Percentiles rank a stretch among this genome's conserved stretches.
These are phyloP conservation scores for Discoglossus pictus DNA, from an alignment of 2,797 vertebrate species.

Conservation along the genomic window DNA sequence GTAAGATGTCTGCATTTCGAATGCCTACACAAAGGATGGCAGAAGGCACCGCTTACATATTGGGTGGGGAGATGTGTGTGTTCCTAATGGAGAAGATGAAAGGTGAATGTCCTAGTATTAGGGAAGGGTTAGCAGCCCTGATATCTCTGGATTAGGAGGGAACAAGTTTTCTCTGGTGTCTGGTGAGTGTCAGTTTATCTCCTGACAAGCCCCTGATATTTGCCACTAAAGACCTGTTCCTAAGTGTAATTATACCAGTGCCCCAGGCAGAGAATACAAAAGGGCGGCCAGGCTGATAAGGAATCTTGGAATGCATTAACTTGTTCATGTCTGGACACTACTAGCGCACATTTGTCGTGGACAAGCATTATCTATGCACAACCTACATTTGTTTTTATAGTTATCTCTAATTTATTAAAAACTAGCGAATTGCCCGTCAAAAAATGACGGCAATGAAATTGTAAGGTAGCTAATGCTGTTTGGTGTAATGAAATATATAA, in stretches of 20 bases:
- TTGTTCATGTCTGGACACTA: neutral
- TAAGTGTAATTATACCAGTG: constrained; percentile 41
- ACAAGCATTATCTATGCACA: too few species aligned
- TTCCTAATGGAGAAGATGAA: too few species aligned
- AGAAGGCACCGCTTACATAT: too few species aligned
- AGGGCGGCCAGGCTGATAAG: constrained; percentile 27
- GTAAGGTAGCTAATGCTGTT: too few species aligned
- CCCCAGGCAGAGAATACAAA: constrained; percentile 38
- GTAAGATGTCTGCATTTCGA: too few species aligned
- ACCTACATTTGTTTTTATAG: too few species aligned
- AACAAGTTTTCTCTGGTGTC: constrained; percentile 37
- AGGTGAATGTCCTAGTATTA: constrained; percentile 3
- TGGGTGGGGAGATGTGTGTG: too few species aligned
- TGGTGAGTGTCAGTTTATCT: constrained; percentile 40
- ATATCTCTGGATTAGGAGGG: neutral
- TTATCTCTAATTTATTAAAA: too few species aligned
- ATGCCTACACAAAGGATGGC: too few species aligned
- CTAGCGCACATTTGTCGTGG: neutral
- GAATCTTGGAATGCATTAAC: constrained; percentile 35
- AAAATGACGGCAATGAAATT: too few species aligned
- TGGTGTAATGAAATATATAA: too few species aligned
- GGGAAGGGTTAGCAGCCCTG: neutral
- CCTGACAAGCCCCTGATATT: constrained; percentile 45
- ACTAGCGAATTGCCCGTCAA: too few species aligned
- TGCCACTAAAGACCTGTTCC: constrained; percentile 50